Evolutionary conservation across 2,797 vertebrate genomes (phyloP).

Genomic region (Avahi laniger): DNA sequence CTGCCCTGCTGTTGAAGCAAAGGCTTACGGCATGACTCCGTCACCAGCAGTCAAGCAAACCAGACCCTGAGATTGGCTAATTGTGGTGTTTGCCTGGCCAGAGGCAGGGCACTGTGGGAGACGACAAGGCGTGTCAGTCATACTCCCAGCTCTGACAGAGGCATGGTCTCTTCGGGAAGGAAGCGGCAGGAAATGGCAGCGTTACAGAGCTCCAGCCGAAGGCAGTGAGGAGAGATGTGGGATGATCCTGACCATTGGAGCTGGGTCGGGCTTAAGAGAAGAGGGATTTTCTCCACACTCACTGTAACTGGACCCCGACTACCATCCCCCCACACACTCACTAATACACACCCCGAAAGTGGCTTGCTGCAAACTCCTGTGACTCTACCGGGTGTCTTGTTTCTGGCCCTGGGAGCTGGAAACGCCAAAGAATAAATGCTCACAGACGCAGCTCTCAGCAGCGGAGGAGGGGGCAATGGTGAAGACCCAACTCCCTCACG

Average conservation of each 20-base stretch:
- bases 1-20: not conserved
- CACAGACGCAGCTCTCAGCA: not conserved
- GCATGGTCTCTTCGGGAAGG: not conserved
- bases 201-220: not conserved
- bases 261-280: not conserved
- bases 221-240: not conserved
- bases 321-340: not conserved
- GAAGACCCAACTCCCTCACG: not conserved
- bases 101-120: not conserved
- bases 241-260: not conserved
- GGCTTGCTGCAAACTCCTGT: not conserved
- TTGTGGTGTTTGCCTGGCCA: not conserved
- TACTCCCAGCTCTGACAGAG: not conserved
- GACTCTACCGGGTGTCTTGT: not conserved
- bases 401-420: not conserved
- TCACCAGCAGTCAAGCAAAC: not conserved
- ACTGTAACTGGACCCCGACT: not conserved
- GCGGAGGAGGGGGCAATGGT: not conserved
- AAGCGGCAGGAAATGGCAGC: not conserved
- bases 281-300: not conserved
- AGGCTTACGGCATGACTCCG: not conserved
- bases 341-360: too few species aligned
- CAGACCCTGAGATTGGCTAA: not conserved
- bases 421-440: not conserved
- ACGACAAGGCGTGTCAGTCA: not conserved